phyloP scores from a whole-genome alignment of 2,888 invertebrate species.

The Achlya flavicornis region DNA sequence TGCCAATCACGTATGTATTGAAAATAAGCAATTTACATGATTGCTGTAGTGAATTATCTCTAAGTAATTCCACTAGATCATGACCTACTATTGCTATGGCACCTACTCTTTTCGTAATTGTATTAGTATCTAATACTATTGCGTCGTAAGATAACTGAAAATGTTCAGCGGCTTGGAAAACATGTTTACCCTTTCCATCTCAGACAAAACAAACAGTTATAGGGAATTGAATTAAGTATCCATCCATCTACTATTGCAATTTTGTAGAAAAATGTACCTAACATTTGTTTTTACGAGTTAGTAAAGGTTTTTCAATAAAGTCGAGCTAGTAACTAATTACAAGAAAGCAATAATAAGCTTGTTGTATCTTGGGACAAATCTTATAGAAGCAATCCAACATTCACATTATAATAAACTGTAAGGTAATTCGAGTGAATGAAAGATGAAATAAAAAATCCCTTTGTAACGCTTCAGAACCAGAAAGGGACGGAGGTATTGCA shows the following conservation, averaged over 20 bases:
- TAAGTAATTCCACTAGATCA: slow-evolving; percentile 9
- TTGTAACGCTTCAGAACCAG: slow-evolving; percentile 46
- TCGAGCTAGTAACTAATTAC: not conserved
- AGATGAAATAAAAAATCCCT: slow-evolving; percentile 48
- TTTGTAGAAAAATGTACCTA: too few relatives aligned
- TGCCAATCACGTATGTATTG: slow-evolving; percentile 55
- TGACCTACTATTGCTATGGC: slow-evolving; percentile 7
- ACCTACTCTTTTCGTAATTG: not conserved
- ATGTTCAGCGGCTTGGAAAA: not conserved
- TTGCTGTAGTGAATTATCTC: not conserved
- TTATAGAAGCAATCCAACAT: slow-evolving; percentile 29
- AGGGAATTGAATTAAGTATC: not conserved
- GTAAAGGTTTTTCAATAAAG: not conserved
- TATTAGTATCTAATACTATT: not conserved
- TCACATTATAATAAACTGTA: slow-evolving; percentile 53
- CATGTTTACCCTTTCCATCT: not conserved
- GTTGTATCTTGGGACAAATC: slow-evolving; percentile 5
- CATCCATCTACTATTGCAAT: not conserved
- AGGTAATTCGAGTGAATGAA: slow-evolving; percentile 60
- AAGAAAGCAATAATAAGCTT: not conserved
- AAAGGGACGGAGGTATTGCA: slow-evolving; percentile 55
- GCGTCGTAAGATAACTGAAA: not conserved
- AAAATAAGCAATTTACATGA: slow-evolving; percentile 21
- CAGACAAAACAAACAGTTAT: not conserved
- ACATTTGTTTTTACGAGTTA: too few relatives aligned